phyloP scores from a whole-genome alignment of 1,140 invertebrate species.

The Drosophila funebris region DNA sequence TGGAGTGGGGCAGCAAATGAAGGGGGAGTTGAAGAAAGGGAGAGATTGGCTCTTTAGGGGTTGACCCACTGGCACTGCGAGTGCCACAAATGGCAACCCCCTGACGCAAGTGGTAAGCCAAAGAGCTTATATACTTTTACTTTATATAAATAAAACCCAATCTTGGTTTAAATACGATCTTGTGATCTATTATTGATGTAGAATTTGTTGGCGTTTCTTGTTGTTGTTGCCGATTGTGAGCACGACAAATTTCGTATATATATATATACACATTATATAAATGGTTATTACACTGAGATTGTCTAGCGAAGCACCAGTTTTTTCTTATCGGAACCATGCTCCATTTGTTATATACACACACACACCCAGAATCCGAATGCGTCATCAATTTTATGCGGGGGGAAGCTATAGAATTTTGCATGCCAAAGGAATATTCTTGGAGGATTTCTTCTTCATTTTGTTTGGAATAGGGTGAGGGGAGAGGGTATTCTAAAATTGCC shows the following conservation, averaged over 20 bases:
- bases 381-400: not conserved
- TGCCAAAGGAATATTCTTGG: not conserved
- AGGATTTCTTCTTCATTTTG: slow-evolving; percentile 6
- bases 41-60: not conserved
- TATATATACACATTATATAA: too few relatives aligned
- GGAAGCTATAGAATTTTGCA: slow-evolving; percentile 15
- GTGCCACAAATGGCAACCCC: not conserved
- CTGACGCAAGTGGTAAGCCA: not conserved
- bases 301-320: too few relatives aligned
- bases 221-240: not conserved
- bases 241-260: not conserved
- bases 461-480: not conserved
- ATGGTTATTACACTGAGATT: not conserved
- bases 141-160: too few relatives aligned
- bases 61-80: slow-evolving; percentile 49
- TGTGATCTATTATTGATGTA: not conserved
- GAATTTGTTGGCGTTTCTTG: not conserved
- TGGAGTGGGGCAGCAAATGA: not conserved
- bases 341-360: not conserved
- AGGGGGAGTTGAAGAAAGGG: not conserved
- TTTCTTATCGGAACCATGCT: not conserved
- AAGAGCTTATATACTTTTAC: slow-evolving; percentile 1
- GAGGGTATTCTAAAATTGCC: not conserved
- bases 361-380: not conserved
- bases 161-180: too few relatives aligned